A percentile compares a stretch with the other conserved stretches of the same genome.
Evolutionary conservation across 1,140 invertebrate genomes (phyloP).

Genomic region (Cecropterus lyciades): DNA sequence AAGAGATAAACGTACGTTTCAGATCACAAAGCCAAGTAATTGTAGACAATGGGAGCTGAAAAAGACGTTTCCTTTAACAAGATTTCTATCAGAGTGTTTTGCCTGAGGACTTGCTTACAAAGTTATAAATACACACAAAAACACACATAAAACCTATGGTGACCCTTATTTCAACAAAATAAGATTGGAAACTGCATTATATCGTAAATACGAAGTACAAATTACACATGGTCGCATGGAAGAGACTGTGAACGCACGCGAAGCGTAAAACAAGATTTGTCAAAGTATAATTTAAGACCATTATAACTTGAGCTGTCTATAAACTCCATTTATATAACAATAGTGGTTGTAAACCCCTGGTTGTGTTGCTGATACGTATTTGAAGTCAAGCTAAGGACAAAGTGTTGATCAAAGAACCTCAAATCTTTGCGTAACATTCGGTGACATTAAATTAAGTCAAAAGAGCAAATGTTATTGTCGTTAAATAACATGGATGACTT

Average conservation of each 20-base stretch:
- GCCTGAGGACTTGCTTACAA: slow-evolving; percentile 60
- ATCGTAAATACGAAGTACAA: neutral
- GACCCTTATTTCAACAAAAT: slow-evolving; percentile 20
- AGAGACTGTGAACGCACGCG: slow-evolving; percentile 72
- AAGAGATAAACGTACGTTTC: slow-evolving; percentile 48
- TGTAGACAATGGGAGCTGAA: slow-evolving; percentile 79
- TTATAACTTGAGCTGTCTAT: slow-evolving; percentile 42
- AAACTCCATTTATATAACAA: slow-evolving; percentile 16
- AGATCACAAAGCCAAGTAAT: slow-evolving; percentile 73
- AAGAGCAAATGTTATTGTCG: slow-evolving; percentile 7
- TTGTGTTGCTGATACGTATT: slow-evolving; percentile 28
- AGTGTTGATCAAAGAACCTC: slow-evolving; percentile 29
- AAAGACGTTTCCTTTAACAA: slow-evolving; percentile 79
- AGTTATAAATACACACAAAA: slow-evolving; percentile 27
- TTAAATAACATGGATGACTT: neutral
- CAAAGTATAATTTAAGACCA: slow-evolving; percentile 70
- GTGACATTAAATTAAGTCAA: slow-evolving; percentile 27
- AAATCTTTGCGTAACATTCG: slow-evolving; percentile 21
- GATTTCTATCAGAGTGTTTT: slow-evolving; percentile 77
- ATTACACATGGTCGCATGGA: slow-evolving; percentile 47
- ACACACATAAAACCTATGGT: neutral
- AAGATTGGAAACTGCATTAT: slow-evolving; percentile 25
- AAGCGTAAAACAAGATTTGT: slow-evolving; percentile 75
- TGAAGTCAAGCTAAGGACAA: slow-evolving; percentile 28
- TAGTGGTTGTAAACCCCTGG: neutral